Conservation (phyloP, 2,888 invertebrate genomes). For the Orchesellides sinensis region DNA sequence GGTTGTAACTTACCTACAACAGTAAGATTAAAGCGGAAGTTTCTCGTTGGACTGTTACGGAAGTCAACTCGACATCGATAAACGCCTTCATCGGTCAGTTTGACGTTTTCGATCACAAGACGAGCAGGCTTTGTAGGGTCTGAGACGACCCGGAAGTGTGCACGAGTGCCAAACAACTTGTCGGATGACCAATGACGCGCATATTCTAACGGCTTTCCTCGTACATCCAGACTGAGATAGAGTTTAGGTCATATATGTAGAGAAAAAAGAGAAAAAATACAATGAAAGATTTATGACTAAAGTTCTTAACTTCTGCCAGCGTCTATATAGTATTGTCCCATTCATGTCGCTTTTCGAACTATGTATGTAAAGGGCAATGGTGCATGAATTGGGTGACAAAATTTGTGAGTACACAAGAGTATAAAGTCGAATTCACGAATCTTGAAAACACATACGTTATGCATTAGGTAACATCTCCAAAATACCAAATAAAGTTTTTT, state of each 20-base stretch:
- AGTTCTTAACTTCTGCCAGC: slow-evolving; percentile 45
- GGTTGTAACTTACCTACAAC: slow-evolving; percentile 90
- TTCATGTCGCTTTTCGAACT: not conserved
- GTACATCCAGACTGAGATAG: slow-evolving; percentile 85
- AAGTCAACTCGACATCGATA: slow-evolving; percentile 95
- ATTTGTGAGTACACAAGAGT: too few species aligned
- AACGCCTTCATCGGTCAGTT: slow-evolving; percentile 91
- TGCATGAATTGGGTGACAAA: too few species aligned
- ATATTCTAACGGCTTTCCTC: slow-evolving; percentile 87
- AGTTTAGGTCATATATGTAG: not conserved
- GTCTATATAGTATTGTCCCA: not conserved
- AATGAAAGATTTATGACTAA: slow-evolving; percentile 72
- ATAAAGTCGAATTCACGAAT: too few species aligned
- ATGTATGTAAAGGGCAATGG: too few species aligned
- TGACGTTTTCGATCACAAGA: slow-evolving; percentile 89
- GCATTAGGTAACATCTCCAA: too few species aligned
- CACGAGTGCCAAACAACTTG: slow-evolving; percentile 90
- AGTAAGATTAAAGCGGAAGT: slow-evolving; percentile 92
- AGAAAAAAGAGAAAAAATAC: slow-evolving; percentile 37
- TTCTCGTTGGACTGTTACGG: slow-evolving; percentile 91
- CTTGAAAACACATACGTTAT: too few species aligned
- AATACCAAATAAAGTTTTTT: too few species aligned
- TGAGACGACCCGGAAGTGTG: slow-evolving; percentile 88
- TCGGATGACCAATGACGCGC: slow-evolving; percentile 91
- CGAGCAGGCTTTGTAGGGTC: slow-evolving; percentile 83